These are phyloP conservation scores for Phoronis australis DNA, from an alignment of 2,888 invertebrate species.

Conservation along the genomic window DNA sequence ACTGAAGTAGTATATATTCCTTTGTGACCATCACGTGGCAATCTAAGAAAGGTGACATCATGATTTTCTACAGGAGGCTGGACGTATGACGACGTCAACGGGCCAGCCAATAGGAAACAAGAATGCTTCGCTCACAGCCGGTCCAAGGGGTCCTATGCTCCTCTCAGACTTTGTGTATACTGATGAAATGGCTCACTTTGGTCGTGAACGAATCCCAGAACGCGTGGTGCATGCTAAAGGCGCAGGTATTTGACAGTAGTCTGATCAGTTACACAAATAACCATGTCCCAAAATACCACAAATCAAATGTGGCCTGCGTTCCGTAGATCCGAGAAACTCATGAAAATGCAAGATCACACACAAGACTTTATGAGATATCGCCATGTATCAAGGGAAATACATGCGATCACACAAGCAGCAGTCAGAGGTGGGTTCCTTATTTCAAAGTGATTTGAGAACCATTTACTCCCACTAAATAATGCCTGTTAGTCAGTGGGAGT, in stretches of 20 bases:
- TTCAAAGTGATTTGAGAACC: too few relatives aligned
- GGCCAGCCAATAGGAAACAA: constrained; percentile 78
- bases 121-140: constrained; percentile 75
- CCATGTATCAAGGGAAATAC: too few relatives aligned
- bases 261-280: background rate
- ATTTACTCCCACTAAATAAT: too few relatives aligned
- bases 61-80: too few relatives aligned
- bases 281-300: background rate
- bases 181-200: constrained; percentile 66
- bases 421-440: background rate
- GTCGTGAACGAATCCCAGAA: constrained; percentile 90
- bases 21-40: too few relatives aligned
- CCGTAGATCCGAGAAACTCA: too few relatives aligned
- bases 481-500: too few relatives aligned
- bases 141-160: constrained; percentile 78
- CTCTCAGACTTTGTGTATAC: constrained; percentile 72
- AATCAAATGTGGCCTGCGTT: background rate
- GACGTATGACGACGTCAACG: constrained; percentile 74
- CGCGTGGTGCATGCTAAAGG: constrained; percentile 96
- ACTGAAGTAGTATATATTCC: too few relatives aligned
- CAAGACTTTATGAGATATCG: too few relatives aligned
- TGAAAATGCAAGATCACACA: too few relatives aligned
- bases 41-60: too few relatives aligned
- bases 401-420: background rate
- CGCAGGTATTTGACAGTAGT: constrained; percentile 59